Percentiles rank a stretch among this genome's conserved stretches.
Evolutionary conservation across 37 sponge, comb jelly and placozoan genomes (phyloP).

Genomic region (Eunapius fragilis): DNA sequence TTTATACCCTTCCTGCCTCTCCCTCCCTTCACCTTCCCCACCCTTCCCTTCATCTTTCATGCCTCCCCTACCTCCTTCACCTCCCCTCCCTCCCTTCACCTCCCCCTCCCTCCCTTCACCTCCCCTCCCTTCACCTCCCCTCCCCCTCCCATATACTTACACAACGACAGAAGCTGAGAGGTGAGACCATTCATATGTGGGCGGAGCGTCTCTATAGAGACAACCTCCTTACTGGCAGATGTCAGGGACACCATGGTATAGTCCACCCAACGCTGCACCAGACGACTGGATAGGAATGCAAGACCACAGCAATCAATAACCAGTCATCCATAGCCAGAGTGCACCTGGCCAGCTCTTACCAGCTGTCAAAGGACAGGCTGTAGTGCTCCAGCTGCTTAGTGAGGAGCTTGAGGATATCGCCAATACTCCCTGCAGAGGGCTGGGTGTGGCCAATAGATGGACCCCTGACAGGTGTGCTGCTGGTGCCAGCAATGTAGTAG

Average conservation of each 20-base stretch:
- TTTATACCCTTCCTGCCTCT: too few relatives aligned
- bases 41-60: too few relatives aligned
- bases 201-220: conserved; percentile 10
- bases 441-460: conserved; percentile 14
- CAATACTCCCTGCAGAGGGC: conserved; percentile 21
- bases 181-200: conserved; percentile 52
- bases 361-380: conserved; percentile 65
- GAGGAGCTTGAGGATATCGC: conserved; percentile 57
- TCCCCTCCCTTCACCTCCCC: too few relatives aligned
- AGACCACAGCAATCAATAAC: neutral
- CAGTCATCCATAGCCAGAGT: neutral
- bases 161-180: conserved; percentile 61
- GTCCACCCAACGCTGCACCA: conserved; percentile 77
- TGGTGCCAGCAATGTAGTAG: conserved; percentile 36
- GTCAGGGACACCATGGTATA: conserved; percentile 47
- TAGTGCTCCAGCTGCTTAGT: conserved; percentile 71
- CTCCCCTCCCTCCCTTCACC: too few relatives aligned
- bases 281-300: conserved; percentile 36
- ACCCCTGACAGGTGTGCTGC: conserved; percentile 11
- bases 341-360: conserved; percentile 34
- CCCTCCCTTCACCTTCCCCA: too few relatives aligned
- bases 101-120: too few relatives aligned
- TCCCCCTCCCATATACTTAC: conserved; percentile 34
- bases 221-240: conserved; percentile 15
- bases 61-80: too few relatives aligned